Percentiles rank a stretch among this genome's conserved stretches.
Evolutionary conservation across 1,140 invertebrate species (phyloP).

Genomic region (Vanessa atalanta): DNA sequence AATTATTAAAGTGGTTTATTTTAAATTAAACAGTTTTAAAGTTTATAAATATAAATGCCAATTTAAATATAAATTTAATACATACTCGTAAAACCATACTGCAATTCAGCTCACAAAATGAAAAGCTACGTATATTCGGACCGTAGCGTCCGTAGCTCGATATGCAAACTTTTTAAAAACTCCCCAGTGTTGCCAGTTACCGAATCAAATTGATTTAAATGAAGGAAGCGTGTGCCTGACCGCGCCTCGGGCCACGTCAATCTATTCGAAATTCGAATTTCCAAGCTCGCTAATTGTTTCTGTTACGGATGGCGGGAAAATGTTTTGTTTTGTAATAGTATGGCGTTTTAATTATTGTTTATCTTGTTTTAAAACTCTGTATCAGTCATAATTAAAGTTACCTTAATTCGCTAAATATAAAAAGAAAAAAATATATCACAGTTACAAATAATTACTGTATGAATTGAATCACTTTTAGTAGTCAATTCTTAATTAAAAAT

Average conservation of each 20-base stretch:
- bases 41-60: too few relatives aligned
- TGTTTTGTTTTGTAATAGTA: slow-evolving; percentile 5
- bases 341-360: background rate
- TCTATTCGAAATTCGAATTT: slow-evolving; percentile 8
- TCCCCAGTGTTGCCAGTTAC: slow-evolving; percentile 7
- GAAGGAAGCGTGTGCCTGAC: slow-evolving; percentile 18
- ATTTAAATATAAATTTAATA: too few relatives aligned
- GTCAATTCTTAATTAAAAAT: too few relatives aligned
- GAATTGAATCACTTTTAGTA: too few relatives aligned
- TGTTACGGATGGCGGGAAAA: slow-evolving; percentile 7
- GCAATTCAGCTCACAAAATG: too few relatives aligned
- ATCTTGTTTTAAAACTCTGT: background rate
- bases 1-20: too few relatives aligned
- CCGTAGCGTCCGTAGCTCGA: background rate
- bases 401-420: too few relatives aligned
- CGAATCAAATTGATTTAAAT: slow-evolving; percentile 7
- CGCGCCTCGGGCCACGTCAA: slow-evolving; percentile 22
- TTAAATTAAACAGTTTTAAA: too few relatives aligned
- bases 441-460: too few relatives aligned
- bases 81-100: too few relatives aligned
- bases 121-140: background rate
- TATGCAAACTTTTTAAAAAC: slow-evolving; percentile 4
- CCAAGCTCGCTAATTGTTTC: slow-evolving; percentile 17
- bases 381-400: too few relatives aligned
- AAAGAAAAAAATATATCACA: too few relatives aligned